Evolutionary conservation across 1,140 invertebrate species (phyloP).

Genomic region (Cotesia chilonis): DNA sequence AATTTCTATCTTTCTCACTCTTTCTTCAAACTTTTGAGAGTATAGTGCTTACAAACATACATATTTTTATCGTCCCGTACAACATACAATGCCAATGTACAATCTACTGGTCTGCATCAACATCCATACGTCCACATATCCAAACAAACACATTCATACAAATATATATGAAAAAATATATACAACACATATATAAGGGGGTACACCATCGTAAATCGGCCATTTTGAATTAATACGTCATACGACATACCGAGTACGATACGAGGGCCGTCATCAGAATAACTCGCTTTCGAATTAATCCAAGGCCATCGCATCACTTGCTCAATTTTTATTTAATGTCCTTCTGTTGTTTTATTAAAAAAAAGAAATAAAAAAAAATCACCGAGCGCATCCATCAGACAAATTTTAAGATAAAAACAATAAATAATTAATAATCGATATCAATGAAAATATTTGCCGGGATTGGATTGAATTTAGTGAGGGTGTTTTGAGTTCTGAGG

Average conservation of each 20-base stretch:
- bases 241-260: conserved; percentile 5
- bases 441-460: background rate
- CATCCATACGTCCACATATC: conserved; percentile 20
- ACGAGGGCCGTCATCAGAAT: conserved; percentile 7
- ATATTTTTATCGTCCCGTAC: conserved; percentile 34
- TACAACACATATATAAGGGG: conserved; percentile 10
- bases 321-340: background rate
- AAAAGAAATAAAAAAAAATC: too few species aligned
- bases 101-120: conserved; percentile 37
- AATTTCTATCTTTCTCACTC: conserved; percentile 28
- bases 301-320: background rate
- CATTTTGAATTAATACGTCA: conserved; percentile 55
- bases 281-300: conserved; percentile 11
- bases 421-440: background rate
- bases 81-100: conserved; percentile 43
- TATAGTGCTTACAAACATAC: conserved; percentile 18
- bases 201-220: conserved; percentile 26
- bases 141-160: too few species aligned
- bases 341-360: background rate
- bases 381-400: too few species aligned
- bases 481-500: conserved; percentile 59
- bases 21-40: conserved; percentile 23
- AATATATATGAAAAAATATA: too few species aligned
- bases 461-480: background rate
- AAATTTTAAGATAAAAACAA: background rate